Evolutionary conservation across 2,797 vertebrate genomes (phyloP), one percentile per base, ranked within the genome.

Genomic region (Hydrocynus forskahlii): DNA sequence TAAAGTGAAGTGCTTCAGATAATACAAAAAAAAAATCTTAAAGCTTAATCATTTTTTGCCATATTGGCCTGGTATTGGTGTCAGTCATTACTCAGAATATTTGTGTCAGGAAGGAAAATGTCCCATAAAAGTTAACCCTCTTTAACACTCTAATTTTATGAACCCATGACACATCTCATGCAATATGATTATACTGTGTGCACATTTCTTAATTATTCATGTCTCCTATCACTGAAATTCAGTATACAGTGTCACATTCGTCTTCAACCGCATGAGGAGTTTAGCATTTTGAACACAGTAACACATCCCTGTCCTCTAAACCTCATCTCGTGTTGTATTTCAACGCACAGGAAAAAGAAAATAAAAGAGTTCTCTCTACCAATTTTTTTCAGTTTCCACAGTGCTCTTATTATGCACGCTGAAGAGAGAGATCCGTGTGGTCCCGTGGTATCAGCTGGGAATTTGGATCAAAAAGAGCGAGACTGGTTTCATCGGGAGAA

Each of bases 351-450:
- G 38, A 21, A 21, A 69, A 48, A 14, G 1, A 69, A 45, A 69
- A n/a, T 14, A 23, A 48, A 17, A 7, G 71, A 19, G 17, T 43
- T n/a, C 16, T 62, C 9, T 45, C 29, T 43, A 7, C 75, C 82
- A 79, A 69, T 90, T 86, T 89, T 89, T 90, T 88, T 91, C 89
- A 91, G 89, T 92, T 92, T 92, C 90, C 83, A 85, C 80, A 86
- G 89, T 88, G 81, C 83, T 87, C 86, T 77, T 87, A 91, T 91
- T 92, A 93, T 90, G 88, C 89, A 91, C 89, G 86, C 90, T 75
- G n/a, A n/a, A 55, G 88, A 87, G 89, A 92, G 92, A 89, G 91
- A 76, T 82, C 75, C 72, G 84, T 89, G 87, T 87, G 87, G 91
- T 92, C 92, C 91, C 85, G 91, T 86, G 86, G 90, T 90, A 89